phyloP scores from a whole-genome alignment of 1,140 invertebrate species.

The Bombus pascuorum region DNA sequence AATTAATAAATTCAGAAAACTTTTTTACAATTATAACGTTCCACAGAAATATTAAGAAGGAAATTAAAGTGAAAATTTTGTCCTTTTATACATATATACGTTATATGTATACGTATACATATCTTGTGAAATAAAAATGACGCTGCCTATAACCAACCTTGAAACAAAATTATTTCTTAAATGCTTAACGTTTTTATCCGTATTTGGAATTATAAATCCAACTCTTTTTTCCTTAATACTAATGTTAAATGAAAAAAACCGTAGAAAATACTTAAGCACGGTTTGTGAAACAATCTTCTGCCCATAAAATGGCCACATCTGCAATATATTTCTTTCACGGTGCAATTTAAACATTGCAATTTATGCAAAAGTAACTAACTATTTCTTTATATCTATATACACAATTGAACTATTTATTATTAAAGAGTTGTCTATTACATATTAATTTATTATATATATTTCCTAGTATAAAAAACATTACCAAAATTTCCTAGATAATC shows the following conservation, averaged over 20 bases:
- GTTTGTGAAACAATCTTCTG: constrained; percentile 1
- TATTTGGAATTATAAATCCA: background rate
- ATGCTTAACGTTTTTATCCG: constrained; percentile 1
- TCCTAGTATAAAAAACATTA: background rate
- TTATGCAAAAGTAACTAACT: background rate
- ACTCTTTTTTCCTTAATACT: background rate
- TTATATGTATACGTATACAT: background rate
- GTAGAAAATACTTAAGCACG: background rate
- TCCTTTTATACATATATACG: background rate
- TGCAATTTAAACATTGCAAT: constrained; percentile 16
- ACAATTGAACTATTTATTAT: background rate
- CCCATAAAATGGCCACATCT: background rate
- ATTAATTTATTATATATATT: background rate
- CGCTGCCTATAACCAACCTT: constrained; percentile 28
- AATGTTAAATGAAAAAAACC: background rate
- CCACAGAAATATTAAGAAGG: background rate
- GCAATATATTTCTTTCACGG: background rate
- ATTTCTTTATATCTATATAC: background rate
- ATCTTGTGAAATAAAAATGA: background rate
- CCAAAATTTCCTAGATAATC: constrained; percentile 15
- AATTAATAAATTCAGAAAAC: background rate
- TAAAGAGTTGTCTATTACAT: background rate
- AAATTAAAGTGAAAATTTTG: background rate
- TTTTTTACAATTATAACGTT: background rate
- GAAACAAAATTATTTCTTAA: constrained; percentile 19